Percentiles rank a stretch among this genome's conserved stretches.
Conservation (phyloP, 2,797 vertebrate species). For the Rhincodon typus region DNA sequence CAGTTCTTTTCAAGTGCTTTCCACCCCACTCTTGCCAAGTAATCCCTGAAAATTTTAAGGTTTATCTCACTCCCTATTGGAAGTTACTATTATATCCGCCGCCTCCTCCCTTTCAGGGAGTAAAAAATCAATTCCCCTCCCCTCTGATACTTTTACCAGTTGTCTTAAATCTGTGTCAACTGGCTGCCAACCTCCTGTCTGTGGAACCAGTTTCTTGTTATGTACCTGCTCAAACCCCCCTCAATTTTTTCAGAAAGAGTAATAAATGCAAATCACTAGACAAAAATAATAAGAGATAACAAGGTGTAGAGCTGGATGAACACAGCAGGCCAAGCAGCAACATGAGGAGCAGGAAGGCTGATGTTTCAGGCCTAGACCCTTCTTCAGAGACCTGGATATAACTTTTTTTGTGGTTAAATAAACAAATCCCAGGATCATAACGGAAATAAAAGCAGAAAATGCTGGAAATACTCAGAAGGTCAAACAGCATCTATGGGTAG, state of each 20-base stretch:
- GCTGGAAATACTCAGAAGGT: too few relatives aligned
- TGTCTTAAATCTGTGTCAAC: not conserved
- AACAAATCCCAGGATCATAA: not conserved
- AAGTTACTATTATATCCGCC: not conserved
- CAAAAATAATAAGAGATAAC: not conserved
- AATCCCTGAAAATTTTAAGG: not conserved
- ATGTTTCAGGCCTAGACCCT: too few relatives aligned
- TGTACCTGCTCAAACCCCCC: not conserved
- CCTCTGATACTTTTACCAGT: too few relatives aligned
- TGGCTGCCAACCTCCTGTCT: not conserved
- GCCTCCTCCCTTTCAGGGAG: not conserved
- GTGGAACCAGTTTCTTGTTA: not conserved
- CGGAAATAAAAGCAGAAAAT: not conserved
- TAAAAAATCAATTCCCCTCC: too few relatives aligned
- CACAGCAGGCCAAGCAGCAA: too few relatives aligned
- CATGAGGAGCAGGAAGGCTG: too few relatives aligned
- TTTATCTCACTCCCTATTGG: not conserved
- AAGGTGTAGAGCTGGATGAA: too few relatives aligned
- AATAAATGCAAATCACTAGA: not conserved
- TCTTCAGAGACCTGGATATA: not conserved
- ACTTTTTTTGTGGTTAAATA: not conserved
- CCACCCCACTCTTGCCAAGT: not conserved
- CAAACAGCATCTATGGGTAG: not conserved
- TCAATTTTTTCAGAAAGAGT: not conserved
- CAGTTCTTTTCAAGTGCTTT: not conserved